These are phyloP conservation scores for Cynodonichthys magdalenae DNA, from an alignment of 2,797 vertebrate genomes.

Conservation along the genomic window DNA sequence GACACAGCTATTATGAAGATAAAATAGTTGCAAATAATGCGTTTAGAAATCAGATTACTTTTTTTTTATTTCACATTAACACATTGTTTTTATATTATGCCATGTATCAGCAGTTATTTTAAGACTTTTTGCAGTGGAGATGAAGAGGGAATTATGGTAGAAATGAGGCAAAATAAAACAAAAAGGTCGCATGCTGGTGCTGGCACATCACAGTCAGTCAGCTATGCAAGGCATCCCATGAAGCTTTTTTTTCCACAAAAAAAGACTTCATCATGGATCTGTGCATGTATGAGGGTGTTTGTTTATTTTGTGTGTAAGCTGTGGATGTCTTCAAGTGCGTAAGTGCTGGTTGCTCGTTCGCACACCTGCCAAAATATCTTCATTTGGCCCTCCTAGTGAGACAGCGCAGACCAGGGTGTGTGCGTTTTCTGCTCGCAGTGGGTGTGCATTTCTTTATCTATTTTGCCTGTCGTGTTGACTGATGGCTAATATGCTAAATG, in stretches of 20 bases:
- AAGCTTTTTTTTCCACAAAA: conserved; percentile 47
- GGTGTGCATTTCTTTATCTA: conserved; percentile 72
- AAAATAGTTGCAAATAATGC: not conserved
- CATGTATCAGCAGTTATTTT: conserved; percentile 45
- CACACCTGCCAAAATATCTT: conserved; percentile 64
- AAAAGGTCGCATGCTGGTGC: conserved; percentile 44
- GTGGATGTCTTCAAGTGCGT: conserved; percentile 28
- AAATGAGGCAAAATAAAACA: conserved; percentile 33
- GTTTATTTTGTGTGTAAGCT: conserved; percentile 28
- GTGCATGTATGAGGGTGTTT: conserved; percentile 30
- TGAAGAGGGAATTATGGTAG: conserved; percentile 55
- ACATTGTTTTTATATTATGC: not conserved
- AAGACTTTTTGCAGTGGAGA: conserved; percentile 55
- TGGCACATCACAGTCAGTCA: conserved; percentile 70
- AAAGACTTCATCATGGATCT: conserved; percentile 55
- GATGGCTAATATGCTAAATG: conserved; percentile 78
- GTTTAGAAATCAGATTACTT: too few species aligned
- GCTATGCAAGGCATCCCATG: conserved; percentile 53
- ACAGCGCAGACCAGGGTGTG: conserved; percentile 31
- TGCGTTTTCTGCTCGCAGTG: conserved; percentile 65
- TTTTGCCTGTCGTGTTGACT: conserved; percentile 71
- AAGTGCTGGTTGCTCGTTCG: conserved; percentile 24
- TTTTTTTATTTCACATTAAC: too few species aligned
- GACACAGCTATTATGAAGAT: not conserved
- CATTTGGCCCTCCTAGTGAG: conserved; percentile 48